Percentiles rank a stretch among this genome's conserved stretches.
Evolutionary conservation across 2,113 vertebrate genomes (phyloP).

Genomic region (Bubo bubo): DNA sequence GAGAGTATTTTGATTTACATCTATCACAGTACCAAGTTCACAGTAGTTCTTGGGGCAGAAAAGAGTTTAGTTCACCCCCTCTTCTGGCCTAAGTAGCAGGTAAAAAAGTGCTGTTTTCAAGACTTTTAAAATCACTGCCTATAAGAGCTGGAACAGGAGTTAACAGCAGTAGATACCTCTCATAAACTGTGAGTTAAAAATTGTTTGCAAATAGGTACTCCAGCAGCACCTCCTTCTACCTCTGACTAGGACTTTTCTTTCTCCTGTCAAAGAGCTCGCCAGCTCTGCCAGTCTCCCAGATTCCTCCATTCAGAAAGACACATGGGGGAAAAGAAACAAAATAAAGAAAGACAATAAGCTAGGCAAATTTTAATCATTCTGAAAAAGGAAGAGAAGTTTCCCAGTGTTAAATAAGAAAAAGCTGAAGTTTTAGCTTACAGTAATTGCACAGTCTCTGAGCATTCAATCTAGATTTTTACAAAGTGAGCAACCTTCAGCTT

Average conservation of each 20-base stretch:
- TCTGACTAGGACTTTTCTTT: neutral
- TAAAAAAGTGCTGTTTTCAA: neutral
- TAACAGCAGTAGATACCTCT: neutral
- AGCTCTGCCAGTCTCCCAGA: neutral
- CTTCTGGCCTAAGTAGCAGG: neutral
- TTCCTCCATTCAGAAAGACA: neutral
- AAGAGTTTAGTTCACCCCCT: neutral
- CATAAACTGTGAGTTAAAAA: neutral
- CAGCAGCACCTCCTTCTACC: neutral
- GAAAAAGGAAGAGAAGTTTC: neutral
- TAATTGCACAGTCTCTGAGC: neutral
- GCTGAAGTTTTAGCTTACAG: neutral
- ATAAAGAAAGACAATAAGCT: fast-evolving
- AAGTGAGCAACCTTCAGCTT: neutral
- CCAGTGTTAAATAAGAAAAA: neutral
- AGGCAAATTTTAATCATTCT: neutral
- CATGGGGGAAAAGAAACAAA: fast-evolving
- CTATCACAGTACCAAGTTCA: neutral
- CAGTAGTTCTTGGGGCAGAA: neutral
- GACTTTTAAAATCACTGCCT: neutral
- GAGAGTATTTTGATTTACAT: neutral
- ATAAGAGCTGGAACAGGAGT: neutral
- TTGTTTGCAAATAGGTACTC: neutral
- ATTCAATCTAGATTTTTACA: neutral
- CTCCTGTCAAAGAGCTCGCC: neutral